A percentile compares a stretch with the other conserved stretches of the same genome.
These are phyloP conservation scores for Barbus barbus DNA, from an alignment of 2,113 vertebrate genomes.

Conservation along the genomic window DNA sequence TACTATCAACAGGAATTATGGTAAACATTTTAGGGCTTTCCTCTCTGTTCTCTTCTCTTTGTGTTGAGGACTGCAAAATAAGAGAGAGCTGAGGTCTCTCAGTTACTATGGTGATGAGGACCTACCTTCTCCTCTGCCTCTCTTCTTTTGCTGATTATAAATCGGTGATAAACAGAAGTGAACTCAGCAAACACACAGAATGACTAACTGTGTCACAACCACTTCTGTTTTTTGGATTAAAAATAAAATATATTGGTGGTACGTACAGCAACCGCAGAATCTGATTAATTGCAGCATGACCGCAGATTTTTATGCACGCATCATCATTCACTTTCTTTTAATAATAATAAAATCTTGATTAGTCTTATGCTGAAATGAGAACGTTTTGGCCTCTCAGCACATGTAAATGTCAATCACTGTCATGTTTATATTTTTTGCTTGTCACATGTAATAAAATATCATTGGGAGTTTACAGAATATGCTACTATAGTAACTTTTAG, in stretches of 20 bases:
- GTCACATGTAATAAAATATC: too few species aligned
- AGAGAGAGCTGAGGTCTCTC: slow-evolving; percentile 44
- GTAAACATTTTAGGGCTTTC: slow-evolving; percentile 36
- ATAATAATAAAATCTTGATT: not conserved
- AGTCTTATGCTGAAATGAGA: not conserved
- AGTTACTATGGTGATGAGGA: slow-evolving; percentile 62
- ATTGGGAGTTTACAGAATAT: too few species aligned
- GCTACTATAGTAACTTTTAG: too few species aligned
- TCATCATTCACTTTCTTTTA: not conserved
- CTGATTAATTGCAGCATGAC: not conserved
- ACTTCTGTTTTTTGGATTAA: not conserved
- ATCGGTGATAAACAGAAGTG: slow-evolving; percentile 21
- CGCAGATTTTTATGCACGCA: not conserved
- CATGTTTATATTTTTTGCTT: too few species aligned
- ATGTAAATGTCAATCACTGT: too few species aligned
- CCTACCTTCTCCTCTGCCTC: slow-evolving; percentile 40
- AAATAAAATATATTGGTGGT: not conserved
- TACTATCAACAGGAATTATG: not conserved
- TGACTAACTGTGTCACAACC: slow-evolving; percentile 7
- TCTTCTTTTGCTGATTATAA: slow-evolving; percentile 32
- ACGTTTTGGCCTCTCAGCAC: not conserved
- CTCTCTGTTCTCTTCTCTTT: slow-evolving; percentile 16
- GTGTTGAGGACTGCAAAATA: slow-evolving; percentile 40
- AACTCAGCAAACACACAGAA: slow-evolving; percentile 27
- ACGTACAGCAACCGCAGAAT: not conserved